Evolutionary conservation across 2,888 invertebrate species (phyloP).

Genomic region (Metopia argyrocephala): DNA sequence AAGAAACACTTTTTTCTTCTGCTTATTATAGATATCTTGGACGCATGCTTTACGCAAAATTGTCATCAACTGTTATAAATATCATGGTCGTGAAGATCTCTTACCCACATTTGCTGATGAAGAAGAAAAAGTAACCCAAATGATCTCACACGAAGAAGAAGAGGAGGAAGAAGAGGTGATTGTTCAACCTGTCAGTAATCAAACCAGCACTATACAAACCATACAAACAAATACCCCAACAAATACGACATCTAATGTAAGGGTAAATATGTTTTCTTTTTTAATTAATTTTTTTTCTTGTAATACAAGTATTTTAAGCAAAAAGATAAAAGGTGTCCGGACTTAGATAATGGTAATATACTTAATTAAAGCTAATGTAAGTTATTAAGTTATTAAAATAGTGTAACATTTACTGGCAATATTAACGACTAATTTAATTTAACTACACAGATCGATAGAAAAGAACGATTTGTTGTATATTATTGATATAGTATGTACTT

Average conservation of each 20-base stretch:
- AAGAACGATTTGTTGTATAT: no score
- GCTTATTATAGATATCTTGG: slow-evolving; percentile 92
- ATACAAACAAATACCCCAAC: slow-evolving; percentile 68
- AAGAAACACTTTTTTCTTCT: slow-evolving; percentile 42
- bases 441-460: no score
- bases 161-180: slow-evolving; percentile 72
- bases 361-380: neutral
- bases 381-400: neutral
- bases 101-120: slow-evolving; percentile 96
- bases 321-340: neutral
- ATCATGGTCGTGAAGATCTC: slow-evolving; percentile 96
- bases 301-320: neutral
- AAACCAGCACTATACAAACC: slow-evolving; percentile 71
- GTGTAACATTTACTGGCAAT: no score
- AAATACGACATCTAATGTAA: slow-evolving; percentile 70
- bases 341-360: slow-evolving; percentile 11
- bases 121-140: slow-evolving; percentile 86
- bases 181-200: slow-evolving; percentile 65
- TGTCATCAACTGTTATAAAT: slow-evolving; percentile 98
- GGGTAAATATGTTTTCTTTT: slow-evolving; percentile 62
- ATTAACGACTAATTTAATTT: no score
- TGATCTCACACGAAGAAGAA: slow-evolving; percentile 78
- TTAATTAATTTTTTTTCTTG: neutral
- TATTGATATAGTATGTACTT: no score
- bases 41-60: slow-evolving; percentile 97